Base-by-base conservation (phyloP, 2,888 invertebrate genomes). In the Galeopsomyia nigrocyanea region DNA sequence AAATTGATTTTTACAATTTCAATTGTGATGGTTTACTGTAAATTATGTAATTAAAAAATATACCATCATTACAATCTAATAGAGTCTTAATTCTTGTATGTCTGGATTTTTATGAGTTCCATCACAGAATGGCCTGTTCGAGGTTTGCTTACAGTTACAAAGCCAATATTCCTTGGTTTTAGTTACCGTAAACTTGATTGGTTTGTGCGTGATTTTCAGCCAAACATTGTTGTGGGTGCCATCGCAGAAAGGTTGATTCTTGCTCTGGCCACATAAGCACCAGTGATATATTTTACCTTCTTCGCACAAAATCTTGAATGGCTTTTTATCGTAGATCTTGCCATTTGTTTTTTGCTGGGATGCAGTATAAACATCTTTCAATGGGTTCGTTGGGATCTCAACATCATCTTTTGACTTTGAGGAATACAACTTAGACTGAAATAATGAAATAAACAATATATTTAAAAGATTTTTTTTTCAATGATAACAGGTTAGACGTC, bases 111-210 rank as follows among this genome's bases (percentile, higher is more conserved):
- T 94, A 86, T 99, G 99, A 13, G 96, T 92, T 13, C 98, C 98
- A 88, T 99, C 99, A 88, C 99, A 99, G 86, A 98, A 98, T 0
- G 99, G 99, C 77, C 96, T 89, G 78, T 95, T 94, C 62, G 90
- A 90, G 0, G 98, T 97, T 83, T 98, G 98, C 87, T 99, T 99
- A 85, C 99, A 99, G 84, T 96, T 96, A 85, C 99, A 99, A n/a
- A 99, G 88, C 95, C 96, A 97, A 84, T 97, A 98, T 19, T 96
- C 95, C 80, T 95, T 95, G 0, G 93, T 93, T 87, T 97, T 93
- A 63, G 92, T 91, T 1, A 98, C 97, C 78, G 89, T 89, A 83
- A 98, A 98, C 73, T 90, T 88, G 5, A 98, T 88, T 0, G 99
- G 99, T 77, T 92, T 92, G 58, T 92, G 89, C 73, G 90, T 91